Conservation (phyloP, 2,797 vertebrate genomes). For the Tiaroga cobitis region DNA sequence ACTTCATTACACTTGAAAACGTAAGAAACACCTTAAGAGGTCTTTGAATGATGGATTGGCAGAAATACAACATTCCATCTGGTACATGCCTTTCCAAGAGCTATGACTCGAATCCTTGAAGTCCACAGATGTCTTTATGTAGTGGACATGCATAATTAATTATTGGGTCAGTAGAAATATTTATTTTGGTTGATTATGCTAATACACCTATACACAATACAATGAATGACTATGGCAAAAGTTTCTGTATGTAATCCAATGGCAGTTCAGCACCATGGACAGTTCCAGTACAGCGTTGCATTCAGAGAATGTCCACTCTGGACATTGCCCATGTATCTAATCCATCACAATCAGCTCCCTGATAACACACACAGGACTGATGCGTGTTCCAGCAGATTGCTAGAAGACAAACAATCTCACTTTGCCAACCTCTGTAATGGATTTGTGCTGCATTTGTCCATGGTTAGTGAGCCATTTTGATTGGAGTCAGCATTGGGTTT, state of each 20-base stretch:
- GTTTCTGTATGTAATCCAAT: slow-evolving; percentile 9
- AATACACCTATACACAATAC: background rate
- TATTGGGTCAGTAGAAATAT: background rate
- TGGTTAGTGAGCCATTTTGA: slow-evolving; percentile 34
- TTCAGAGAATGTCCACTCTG: slow-evolving; percentile 43
- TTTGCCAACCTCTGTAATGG: slow-evolving; percentile 44
- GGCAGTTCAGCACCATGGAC: slow-evolving; percentile 60
- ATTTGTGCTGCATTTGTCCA: slow-evolving; percentile 34
- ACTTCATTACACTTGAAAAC: slow-evolving; percentile 11
- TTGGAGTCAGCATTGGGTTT: slow-evolving; percentile 28
- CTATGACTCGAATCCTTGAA: slow-evolving; percentile 6
- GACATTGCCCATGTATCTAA: slow-evolving; percentile 40
- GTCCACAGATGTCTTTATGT: background rate
- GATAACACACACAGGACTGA: slow-evolving; percentile 43
- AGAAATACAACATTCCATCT: slow-evolving; percentile 24
- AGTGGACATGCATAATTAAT: slow-evolving; percentile 23
- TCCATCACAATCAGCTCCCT: slow-evolving; percentile 50
- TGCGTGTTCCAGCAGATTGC: slow-evolving; percentile 47
- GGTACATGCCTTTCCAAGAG: slow-evolving; percentile 11
- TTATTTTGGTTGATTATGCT: background rate
- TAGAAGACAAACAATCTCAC: slow-evolving; percentile 50
- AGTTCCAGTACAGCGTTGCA: slow-evolving; percentile 35
- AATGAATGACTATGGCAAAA: background rate
- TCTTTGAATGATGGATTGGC: slow-evolving; percentile 8
- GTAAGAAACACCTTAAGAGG: slow-evolving; percentile 14